phyloP scores from a whole-genome alignment of 37 sponge, comb jelly and placozoan genomes.

The Haliclona indistincta region DNA sequence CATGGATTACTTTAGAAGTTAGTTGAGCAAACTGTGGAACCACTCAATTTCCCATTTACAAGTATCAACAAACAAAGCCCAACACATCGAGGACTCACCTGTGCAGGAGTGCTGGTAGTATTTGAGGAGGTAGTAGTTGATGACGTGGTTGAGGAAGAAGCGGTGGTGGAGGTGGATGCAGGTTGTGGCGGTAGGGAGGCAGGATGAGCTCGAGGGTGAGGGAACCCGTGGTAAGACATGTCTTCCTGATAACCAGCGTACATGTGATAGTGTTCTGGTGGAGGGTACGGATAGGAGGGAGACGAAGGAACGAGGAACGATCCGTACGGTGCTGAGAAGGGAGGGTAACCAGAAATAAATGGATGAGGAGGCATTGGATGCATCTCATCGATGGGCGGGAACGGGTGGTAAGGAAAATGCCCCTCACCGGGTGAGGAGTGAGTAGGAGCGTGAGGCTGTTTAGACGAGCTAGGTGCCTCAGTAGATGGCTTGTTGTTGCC shows the following conservation, averaged over 20 bases:
- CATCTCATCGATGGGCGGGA: no score
- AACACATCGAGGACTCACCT: no score
- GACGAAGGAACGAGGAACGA: background rate
- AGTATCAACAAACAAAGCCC: no score
- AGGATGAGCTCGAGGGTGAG: background rate
- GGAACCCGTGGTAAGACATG: background rate
- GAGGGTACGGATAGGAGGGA: background rate
- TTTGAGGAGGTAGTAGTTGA: no score
- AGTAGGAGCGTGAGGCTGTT: background rate
- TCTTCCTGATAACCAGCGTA: background rate
- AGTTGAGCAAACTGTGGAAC: no score
- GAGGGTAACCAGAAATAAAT: constrained; percentile 9
- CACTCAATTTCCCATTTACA: no score
- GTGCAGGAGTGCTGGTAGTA: no score
- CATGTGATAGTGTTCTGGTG: background rate
- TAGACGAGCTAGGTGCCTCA: no score
- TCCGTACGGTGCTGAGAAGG: background rate
- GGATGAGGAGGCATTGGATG: background rate
- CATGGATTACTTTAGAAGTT: no score
- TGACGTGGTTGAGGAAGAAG: no score
- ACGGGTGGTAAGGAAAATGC: constrained; percentile 4
- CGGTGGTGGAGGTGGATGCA: no score
- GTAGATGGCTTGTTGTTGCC: no score
- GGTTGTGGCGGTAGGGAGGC: background rate
- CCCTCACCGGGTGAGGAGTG: background rate